Evolutionary conservation across 2,888 invertebrate genomes (phyloP).

Genomic region (Abscondita cerata): DNA sequence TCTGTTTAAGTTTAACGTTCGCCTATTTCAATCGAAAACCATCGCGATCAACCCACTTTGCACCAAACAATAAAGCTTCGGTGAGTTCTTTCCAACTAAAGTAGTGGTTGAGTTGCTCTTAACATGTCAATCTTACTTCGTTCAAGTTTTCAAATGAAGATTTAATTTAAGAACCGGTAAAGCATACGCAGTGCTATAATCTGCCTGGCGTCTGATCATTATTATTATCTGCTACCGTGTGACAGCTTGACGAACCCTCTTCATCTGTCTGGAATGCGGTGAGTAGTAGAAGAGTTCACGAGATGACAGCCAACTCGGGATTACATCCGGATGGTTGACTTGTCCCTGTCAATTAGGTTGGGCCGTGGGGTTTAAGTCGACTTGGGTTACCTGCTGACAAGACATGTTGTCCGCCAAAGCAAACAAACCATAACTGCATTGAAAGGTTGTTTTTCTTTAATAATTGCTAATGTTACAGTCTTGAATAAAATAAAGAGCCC

Average conservation of each 20-base stretch:
- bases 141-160: conserved; percentile 27
- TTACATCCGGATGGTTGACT: conserved; percentile 59
- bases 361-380: conserved; percentile 52
- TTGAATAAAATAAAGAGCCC: too few species aligned
- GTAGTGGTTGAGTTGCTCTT: conserved; percentile 29
- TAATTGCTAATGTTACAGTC: conserved; percentile 48
- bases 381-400: conserved; percentile 56
- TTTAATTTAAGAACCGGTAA: conserved; percentile 37
- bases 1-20: conserved; percentile 34
- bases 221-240: conserved; percentile 56
- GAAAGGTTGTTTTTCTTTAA: conserved; percentile 49
- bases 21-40: conserved; percentile 33
- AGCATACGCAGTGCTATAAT: conserved; percentile 44
- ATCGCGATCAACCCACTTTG: conserved; percentile 36
- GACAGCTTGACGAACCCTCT: conserved; percentile 55
- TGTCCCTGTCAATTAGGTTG: conserved; percentile 59
- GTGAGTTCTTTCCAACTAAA: conserved; percentile 38
- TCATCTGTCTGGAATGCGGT: conserved; percentile 45
- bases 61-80: conserved; percentile 35
- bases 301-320: conserved; percentile 55
- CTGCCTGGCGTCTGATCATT: conserved; percentile 53
- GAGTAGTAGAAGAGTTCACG: conserved; percentile 37
- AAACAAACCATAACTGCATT: conserved; percentile 51
- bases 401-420: conserved; percentile 45
- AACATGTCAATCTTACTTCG: conserved; percentile 38